Conservation (phyloP, 2,888 invertebrate genomes). For the Drosophila rubida region DNA sequence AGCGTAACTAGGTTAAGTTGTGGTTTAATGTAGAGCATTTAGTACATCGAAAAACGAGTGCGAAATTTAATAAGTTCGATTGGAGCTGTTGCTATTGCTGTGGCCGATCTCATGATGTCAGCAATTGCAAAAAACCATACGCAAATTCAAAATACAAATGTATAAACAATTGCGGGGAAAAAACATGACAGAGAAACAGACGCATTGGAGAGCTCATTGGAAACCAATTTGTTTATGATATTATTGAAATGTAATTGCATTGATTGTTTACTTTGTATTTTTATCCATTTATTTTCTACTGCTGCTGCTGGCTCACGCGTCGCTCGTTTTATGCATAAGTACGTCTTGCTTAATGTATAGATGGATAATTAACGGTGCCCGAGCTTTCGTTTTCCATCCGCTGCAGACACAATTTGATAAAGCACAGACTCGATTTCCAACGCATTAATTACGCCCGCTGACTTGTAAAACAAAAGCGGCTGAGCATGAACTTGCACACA, state of each 20-base stretch:
- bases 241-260: conserved; percentile 63
- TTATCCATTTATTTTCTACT: conserved; percentile 19
- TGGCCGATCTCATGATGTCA: conserved; percentile 65
- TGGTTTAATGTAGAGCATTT: too few species aligned
- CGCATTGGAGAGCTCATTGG: conserved; percentile 31
- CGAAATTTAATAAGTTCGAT: conserved; percentile 61
- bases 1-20: too few species aligned
- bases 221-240: conserved; percentile 65
- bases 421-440: conserved; percentile 42
- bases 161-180: conserved; percentile 46
- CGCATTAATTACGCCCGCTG: conserved; percentile 48
- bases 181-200: conserved; percentile 33
- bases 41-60: not conserved
- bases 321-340: conserved; percentile 32
- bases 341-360: conserved; percentile 43
- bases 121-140: conserved; percentile 42
- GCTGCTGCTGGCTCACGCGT: not conserved
- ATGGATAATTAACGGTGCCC: conserved; percentile 63
- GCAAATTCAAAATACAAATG: conserved; percentile 27
- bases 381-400: conserved; percentile 68
- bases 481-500: conserved; percentile 28
- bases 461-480: conserved; percentile 50
- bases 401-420: conserved; percentile 37
- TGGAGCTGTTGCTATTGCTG: conserved; percentile 13
- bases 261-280: conserved; percentile 22